Conservation (phyloP, 2,797 vertebrate genomes). For the Argentina silus region DNA sequence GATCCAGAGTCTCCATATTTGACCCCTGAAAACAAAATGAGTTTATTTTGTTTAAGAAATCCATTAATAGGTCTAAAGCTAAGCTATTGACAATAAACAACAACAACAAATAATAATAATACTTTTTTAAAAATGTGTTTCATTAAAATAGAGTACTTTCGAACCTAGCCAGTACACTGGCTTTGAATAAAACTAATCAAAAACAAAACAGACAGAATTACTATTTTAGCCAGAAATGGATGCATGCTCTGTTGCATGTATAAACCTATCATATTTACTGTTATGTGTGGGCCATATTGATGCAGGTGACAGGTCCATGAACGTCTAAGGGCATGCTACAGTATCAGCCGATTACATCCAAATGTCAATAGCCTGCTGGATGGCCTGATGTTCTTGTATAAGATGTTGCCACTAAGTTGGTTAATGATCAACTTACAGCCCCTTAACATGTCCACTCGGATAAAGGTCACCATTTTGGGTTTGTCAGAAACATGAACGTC, state of each 20-base stretch:
- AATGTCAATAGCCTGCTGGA: slow-evolving; percentile 57
- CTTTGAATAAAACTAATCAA: too few species aligned
- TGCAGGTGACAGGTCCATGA: too few species aligned
- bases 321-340: too few species aligned
- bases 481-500: slow-evolving; percentile 61
- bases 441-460: slow-evolving; percentile 50
- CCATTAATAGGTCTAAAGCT: neutral
- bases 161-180: neutral
- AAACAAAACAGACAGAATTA: too few species aligned
- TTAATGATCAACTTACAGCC: slow-evolving; percentile 76
- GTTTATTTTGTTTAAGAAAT: slow-evolving; percentile 24
- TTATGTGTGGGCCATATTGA: too few species aligned
- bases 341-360: neutral
- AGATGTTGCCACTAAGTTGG: slow-evolving; percentile 57
- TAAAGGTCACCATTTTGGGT: slow-evolving; percentile 77
- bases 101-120: neutral
- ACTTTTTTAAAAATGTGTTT: neutral
- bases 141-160: neutral
- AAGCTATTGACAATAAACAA: neutral
- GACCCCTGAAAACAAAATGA: too few species aligned
- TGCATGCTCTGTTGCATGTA: too few species aligned
- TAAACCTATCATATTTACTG: too few species aligned
- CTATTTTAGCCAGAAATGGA: too few species aligned
- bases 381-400: slow-evolving; percentile 53
- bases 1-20: neutral